These are phyloP conservation scores for Neofelis nebulosa DNA, from an alignment of 2,113 vertebrate species.

Conservation along the genomic window DNA sequence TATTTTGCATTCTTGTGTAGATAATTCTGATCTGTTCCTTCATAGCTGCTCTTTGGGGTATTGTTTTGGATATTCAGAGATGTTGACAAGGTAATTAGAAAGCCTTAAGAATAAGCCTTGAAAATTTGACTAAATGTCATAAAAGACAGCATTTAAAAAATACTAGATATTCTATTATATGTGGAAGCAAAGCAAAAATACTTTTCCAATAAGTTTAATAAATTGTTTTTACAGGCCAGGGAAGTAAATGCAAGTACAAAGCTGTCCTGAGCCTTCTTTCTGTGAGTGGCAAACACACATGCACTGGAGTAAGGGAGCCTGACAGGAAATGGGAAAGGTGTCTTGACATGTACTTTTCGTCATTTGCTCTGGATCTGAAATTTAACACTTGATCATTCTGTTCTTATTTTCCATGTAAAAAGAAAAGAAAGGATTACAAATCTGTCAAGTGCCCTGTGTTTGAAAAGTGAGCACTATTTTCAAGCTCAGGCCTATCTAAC, in stretches of 20 bases:
- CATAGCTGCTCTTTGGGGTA: background rate
- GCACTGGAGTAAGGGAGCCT: background rate
- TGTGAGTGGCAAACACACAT: fast-evolving
- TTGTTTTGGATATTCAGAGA: background rate
- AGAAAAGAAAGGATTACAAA: background rate
- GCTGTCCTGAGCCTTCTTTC: background rate
- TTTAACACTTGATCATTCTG: background rate
- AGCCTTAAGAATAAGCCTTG: background rate
- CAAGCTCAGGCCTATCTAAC: background rate
- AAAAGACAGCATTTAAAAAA: background rate
- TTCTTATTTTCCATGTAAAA: background rate
- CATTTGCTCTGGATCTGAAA: background rate
- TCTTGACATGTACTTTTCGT: background rate
- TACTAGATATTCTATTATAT: background rate
- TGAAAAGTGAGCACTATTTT: background rate
- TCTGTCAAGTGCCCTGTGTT: background rate
- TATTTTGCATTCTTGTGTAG: slow-evolving; percentile 32
- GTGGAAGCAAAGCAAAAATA: background rate
- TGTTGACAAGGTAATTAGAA: background rate
- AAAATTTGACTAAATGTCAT: background rate
- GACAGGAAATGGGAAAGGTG: background rate
- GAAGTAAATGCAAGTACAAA: background rate
- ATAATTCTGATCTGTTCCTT: background rate
- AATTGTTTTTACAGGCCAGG: background rate
- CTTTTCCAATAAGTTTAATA: background rate